A percentile compares a stretch with the other conserved stretches of the same genome.
These are phyloP conservation scores for Sphyrna mokarran DNA, from an alignment of 2,113 vertebrate species.

Conservation along the genomic window DNA sequence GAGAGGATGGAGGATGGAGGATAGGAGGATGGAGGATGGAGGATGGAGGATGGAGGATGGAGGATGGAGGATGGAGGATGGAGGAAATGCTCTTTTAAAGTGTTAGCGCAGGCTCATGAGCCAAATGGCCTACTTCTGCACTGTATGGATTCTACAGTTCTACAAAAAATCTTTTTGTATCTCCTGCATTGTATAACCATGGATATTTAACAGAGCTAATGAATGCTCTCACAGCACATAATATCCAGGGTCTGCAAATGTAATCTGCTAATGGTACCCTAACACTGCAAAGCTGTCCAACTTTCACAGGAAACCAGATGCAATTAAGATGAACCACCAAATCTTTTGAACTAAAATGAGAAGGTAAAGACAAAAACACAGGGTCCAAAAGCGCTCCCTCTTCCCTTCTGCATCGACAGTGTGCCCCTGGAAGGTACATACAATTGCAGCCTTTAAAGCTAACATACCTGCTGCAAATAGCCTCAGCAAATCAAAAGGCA, in stretches of 20 bases:
- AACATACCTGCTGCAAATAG: background rate
- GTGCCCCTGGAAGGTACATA: constrained; percentile 34
- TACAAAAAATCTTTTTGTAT: background rate
- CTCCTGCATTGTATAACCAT: background rate
- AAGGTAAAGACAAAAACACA: background rate
- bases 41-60: no score
- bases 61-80: no score
- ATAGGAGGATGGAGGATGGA: no score
- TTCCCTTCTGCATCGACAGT: background rate
- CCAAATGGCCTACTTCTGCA: no score
- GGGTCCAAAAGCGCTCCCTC: background rate
- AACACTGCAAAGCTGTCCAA: background rate
- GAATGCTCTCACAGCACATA: constrained; percentile 17
- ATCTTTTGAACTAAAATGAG: background rate
- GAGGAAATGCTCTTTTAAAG: no score
- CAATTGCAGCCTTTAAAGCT: background rate
- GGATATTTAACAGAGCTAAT: background rate
- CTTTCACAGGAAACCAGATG: background rate
- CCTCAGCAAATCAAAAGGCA: background rate
- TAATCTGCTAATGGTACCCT: background rate
- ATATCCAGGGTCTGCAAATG: background rate
- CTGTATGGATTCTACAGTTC: no score
- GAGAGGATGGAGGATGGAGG: no score
- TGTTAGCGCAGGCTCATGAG: no score
- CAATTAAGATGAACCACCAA: background rate